Evolutionary conservation across 2,797 vertebrate species (phyloP).

Genomic region (Erithacus rubecula): DNA sequence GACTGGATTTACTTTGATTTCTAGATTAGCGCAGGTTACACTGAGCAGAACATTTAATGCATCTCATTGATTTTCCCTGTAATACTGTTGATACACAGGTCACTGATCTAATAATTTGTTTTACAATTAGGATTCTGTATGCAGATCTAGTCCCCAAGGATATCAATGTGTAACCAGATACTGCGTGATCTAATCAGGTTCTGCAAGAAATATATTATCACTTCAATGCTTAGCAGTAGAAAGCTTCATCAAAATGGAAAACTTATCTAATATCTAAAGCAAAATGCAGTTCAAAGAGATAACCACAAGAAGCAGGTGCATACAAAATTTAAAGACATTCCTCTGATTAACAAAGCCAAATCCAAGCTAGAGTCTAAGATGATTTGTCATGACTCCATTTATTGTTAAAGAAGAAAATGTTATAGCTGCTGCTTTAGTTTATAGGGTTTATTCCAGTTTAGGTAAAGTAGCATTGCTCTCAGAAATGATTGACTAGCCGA

Average conservation of each 20-base stretch:
- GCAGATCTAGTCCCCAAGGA: background rate
- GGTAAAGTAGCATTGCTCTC: background rate
- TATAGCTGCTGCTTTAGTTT: background rate
- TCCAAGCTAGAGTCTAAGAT: background rate
- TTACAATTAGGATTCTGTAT: constrained; percentile 39
- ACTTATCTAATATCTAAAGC: background rate
- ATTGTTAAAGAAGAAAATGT: constrained; percentile 3
- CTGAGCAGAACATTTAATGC: constrained; percentile 15
- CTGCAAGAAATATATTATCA: background rate
- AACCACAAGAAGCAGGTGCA: background rate
- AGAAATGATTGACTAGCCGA: background rate
- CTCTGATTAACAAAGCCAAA: background rate
- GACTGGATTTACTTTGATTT: constrained; percentile 35
- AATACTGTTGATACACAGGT: constrained; percentile 19
- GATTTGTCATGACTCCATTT: background rate
- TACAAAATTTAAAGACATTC: background rate
- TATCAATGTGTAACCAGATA: constrained; percentile 23
- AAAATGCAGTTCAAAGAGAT: background rate
- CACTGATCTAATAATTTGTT: constrained; percentile 25
- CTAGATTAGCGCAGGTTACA: background rate
- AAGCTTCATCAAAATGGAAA: constrained; percentile 9
- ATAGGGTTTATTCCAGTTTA: background rate
- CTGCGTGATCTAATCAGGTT: background rate
- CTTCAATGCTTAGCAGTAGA: background rate
- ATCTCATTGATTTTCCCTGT: constrained; percentile 21